These are phyloP conservation scores for Ryuthela nishihirai DNA, from an alignment of 2,888 invertebrate genomes.

Conservation along the genomic window DNA sequence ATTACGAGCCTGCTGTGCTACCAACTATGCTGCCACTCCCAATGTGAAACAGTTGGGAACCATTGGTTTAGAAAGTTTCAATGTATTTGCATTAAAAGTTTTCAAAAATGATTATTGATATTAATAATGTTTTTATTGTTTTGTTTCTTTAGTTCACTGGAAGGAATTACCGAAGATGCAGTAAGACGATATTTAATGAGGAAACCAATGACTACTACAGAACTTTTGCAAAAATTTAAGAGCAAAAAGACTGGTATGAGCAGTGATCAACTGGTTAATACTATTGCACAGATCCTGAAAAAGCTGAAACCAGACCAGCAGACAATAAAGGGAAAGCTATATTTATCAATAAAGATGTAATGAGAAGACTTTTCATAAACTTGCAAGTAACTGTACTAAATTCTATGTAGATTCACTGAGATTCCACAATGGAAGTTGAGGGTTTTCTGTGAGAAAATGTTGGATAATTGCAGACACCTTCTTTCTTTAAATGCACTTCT, in stretches of 20 bases:
- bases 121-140: constrained; percentile 1
- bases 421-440: no score
- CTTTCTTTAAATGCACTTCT: no score
- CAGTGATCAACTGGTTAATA: constrained; percentile 84
- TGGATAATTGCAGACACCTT: no score
- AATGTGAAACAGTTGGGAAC: no score
- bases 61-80: no score
- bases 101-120: no score
- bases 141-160: constrained; percentile 61
- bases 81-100: no score
- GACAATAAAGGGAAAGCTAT: constrained; percentile 90
- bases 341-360: constrained; percentile 70
- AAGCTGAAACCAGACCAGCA: constrained; percentile 89
- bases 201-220: constrained; percentile 97
- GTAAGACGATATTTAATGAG: constrained; percentile 90
- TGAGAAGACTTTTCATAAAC: not conserved
- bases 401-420: no score
- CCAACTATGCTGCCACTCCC: no score
- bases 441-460: no score
- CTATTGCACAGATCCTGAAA: constrained; percentile 91
- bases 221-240: constrained; percentile 90
- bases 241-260: constrained; percentile 86
- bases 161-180: constrained; percentile 89
- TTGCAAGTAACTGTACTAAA: no score
- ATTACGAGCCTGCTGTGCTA: no score